Evolutionary conservation across 1,140 invertebrate species (phyloP).

Genomic region (Halictus rubicundus): DNA sequence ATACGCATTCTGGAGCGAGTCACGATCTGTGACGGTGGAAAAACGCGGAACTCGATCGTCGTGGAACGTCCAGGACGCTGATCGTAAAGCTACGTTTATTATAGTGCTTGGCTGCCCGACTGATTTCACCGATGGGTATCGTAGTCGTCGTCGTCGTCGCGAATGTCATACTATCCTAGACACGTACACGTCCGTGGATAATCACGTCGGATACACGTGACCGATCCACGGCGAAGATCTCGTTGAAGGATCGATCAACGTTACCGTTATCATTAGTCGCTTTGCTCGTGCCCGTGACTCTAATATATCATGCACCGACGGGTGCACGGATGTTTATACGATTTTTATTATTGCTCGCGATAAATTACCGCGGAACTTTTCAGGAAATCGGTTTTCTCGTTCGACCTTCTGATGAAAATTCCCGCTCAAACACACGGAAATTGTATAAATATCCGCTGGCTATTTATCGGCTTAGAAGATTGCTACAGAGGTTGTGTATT

Average conservation of each 20-base stretch:
- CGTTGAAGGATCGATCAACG: neutral
- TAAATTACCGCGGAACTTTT: too few species aligned
- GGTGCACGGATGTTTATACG: too few species aligned
- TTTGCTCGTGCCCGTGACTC: neutral
- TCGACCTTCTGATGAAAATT: too few species aligned
- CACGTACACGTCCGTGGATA: neutral
- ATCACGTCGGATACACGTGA: constrained; percentile 15
- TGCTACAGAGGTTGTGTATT: too few species aligned
- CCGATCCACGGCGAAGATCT: constrained; percentile 20
- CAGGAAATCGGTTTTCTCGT: too few species aligned
- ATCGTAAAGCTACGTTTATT: constrained; percentile 48
- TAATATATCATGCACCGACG: neutral
- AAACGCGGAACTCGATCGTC: constrained; percentile 11
- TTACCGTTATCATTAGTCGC: constrained; percentile 4
- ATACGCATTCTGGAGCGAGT: constrained; percentile 14
- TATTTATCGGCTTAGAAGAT: too few species aligned
- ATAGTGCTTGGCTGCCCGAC: constrained; percentile 19
- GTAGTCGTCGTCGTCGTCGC: neutral
- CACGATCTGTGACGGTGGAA: neutral
- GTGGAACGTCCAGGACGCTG: constrained; percentile 23
- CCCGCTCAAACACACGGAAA: too few species aligned
- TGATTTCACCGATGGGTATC: constrained; percentile 26
- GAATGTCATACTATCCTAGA: neutral
- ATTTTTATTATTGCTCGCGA: too few species aligned
- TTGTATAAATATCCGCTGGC: too few species aligned